phyloP scores from a whole-genome alignment of 2,888 invertebrate species.

The Euplexia lucipara region DNA sequence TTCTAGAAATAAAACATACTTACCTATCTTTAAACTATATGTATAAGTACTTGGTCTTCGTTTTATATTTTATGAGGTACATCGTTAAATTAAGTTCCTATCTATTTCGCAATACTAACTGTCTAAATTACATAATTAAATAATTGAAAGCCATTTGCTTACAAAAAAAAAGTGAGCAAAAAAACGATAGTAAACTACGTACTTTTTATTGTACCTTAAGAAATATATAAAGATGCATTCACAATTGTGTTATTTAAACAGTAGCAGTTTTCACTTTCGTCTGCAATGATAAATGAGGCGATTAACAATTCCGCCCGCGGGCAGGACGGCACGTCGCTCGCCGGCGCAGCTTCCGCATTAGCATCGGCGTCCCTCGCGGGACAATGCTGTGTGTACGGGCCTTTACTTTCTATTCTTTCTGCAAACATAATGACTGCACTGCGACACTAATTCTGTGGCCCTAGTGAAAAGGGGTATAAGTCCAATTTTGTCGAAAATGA shows the following conservation, averaged over 20 bases:
- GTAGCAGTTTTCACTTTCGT: conserved; percentile 86
- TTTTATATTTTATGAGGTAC: conserved; percentile 5
- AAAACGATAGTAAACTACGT: conserved; percentile 15
- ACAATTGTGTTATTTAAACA: conserved; percentile 70
- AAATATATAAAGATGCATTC: conserved; percentile 64
- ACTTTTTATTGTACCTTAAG: conserved; percentile 28
- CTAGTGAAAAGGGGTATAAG: too few species aligned
- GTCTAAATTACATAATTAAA: conserved; percentile 30
- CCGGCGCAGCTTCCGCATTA: conserved; percentile 81
- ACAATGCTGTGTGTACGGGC: conserved; percentile 66
- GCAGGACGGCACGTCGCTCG: conserved; percentile 79
- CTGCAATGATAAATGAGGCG: conserved; percentile 80
- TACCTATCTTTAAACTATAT: not conserved
- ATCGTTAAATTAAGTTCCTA: conserved; percentile 17
- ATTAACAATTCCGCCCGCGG: conserved; percentile 83
- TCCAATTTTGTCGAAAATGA: too few species aligned
- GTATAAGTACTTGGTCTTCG: too few species aligned
- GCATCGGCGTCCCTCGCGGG: conserved; percentile 70
- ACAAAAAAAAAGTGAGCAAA: conserved; percentile 19
- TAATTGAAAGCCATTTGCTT: conserved; percentile 32
- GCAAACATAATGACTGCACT: conserved; percentile 66
- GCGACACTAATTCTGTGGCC: conserved; percentile 72
- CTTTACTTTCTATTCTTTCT: conserved; percentile 76
- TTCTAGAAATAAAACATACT: not conserved
- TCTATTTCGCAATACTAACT: conserved; percentile 31